These are phyloP conservation scores for Archaeoteleia sp. DNA, from an alignment of 2,888 invertebrate genomes.

Conservation along the genomic window DNA sequence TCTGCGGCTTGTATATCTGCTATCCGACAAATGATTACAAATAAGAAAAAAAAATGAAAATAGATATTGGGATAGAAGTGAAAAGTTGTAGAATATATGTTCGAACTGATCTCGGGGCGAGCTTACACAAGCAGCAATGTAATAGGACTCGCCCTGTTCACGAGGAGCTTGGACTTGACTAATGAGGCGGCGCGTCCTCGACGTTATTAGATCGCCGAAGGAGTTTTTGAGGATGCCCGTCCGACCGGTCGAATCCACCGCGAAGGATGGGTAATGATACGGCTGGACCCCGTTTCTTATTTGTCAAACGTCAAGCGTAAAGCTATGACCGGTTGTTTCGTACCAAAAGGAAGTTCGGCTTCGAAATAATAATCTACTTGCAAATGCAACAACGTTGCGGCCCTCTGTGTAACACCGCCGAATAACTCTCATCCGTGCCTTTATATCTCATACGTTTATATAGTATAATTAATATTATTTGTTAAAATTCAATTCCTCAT, in stretches of 20 bases:
- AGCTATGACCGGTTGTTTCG: slow-evolving; percentile 66
- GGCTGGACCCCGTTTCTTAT: slow-evolving; percentile 74
- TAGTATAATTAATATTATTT: slow-evolving; percentile 54
- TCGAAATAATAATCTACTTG: slow-evolving; percentile 66
- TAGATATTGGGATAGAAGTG: slow-evolving; percentile 31
- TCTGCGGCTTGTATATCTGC: too few relatives aligned
- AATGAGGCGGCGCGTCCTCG: slow-evolving; percentile 74
- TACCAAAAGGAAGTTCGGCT: slow-evolving; percentile 62
- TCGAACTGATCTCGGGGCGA: slow-evolving; percentile 54
- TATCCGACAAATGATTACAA: too few relatives aligned
- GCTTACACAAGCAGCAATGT: slow-evolving; percentile 63
- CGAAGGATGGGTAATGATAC: slow-evolving; percentile 74
- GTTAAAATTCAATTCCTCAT: slow-evolving; percentile 3
- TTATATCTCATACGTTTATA: slow-evolving; percentile 46
- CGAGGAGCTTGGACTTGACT: slow-evolving; percentile 70
- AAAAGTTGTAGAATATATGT: slow-evolving; percentile 44
- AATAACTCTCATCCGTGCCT: slow-evolving; percentile 9
- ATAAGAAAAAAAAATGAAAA: slow-evolving; percentile 44
- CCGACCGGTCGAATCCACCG: slow-evolving; percentile 64
- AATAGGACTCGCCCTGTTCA: slow-evolving; percentile 61
- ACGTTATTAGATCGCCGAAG: slow-evolving; percentile 75
- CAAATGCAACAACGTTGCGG: slow-evolving; percentile 56
- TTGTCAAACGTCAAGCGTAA: slow-evolving; percentile 74
- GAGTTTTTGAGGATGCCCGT: slow-evolving; percentile 71
- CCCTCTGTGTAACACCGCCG: slow-evolving; percentile 11